Evolutionary conservation across 1,140 invertebrate species (phyloP).

Genomic region (Bemisia tabaci): DNA sequence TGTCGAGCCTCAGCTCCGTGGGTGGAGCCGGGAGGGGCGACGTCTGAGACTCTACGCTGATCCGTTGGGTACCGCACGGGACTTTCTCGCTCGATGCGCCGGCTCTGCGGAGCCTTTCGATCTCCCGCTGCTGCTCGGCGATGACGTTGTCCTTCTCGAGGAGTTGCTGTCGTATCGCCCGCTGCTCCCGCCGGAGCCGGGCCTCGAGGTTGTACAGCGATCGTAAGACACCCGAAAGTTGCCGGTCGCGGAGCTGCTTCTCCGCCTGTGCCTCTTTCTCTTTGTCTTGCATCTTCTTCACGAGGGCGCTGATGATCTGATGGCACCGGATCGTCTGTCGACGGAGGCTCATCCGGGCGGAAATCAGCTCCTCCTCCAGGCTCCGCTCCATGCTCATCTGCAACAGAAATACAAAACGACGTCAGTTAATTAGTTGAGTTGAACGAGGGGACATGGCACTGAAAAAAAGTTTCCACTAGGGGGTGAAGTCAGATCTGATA

Average conservation of each 20-base stretch:
- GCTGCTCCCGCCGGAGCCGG: conserved; percentile 55
- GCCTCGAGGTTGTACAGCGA: conserved; percentile 54
- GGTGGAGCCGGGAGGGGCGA: neutral
- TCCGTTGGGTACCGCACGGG: neutral
- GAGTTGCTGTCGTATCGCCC: conserved; percentile 48
- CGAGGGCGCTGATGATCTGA: neutral
- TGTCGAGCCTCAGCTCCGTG: neutral
- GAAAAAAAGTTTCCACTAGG: no score
- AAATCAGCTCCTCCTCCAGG: neutral
- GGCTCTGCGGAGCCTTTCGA: conserved; percentile 40
- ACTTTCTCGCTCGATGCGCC: conserved; percentile 16
- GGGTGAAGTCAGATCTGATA: no score
- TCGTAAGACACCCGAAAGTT: conserved; percentile 35
- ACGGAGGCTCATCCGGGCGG: neutral
- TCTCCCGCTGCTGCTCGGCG: conserved; percentile 49
- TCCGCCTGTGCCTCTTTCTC: neutral
- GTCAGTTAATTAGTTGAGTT: no score
- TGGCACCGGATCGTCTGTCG: neutral
- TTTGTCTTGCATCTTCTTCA: neutral
- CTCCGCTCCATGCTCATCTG: neutral
- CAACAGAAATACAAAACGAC: no score
- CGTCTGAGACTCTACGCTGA: neutral
- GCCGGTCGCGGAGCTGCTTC: neutral
- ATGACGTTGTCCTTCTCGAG: conserved; percentile 56
- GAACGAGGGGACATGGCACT: no score